Evolutionary conservation across 2,797 vertebrate species (phyloP), one percentile per base, ranked within the genome.

Genomic region (Sphenopsis melanotis): DNA sequence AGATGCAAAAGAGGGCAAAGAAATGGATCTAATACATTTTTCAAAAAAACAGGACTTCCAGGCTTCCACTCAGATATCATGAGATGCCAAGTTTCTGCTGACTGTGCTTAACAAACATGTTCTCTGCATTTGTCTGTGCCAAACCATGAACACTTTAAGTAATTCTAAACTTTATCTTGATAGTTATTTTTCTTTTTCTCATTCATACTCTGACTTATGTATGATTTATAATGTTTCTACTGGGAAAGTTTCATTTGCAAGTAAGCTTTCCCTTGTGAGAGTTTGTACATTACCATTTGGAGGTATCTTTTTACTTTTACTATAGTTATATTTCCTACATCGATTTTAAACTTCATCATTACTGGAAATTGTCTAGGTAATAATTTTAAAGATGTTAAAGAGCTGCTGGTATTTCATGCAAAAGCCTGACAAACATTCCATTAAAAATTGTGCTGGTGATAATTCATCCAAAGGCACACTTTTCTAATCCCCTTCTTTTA

Each of bases 311-410:
- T 91, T 83, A 39, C 50, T 94, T 91, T 71, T 80, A 82, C 75
- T 79, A 52, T n/a, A 78, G 83, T 63, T 94, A 86, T 96, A 93
- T 86, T 97, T 96, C 90, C 75, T 93, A 95, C 91, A 97, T 95
- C 3, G 49, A 93, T 96, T 76, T 49, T 91, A 93, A 90, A 53
- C 90, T 76, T 86, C 53, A 21, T 97, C 68, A 68, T 95, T 94
- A 92, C 76, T 85, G 89, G 81, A 90, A 96, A 93, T 87, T 27
- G 47, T 85, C 93, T 91, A 80, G 72, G 76, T 70, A 92, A 94
- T 93, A 95, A 89, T 79, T 96, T 90, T 89, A 74, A 90, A 93
- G 74, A 93, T 60, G 82, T 56, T 93, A 94, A 93, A 94, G 88
- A 95, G 76, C 74, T 87, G 68, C 87, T 90, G 39, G 36, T 85